Conservation (phyloP, 1,140 invertebrate species). For the Catajapyx aquilonaris region DNA sequence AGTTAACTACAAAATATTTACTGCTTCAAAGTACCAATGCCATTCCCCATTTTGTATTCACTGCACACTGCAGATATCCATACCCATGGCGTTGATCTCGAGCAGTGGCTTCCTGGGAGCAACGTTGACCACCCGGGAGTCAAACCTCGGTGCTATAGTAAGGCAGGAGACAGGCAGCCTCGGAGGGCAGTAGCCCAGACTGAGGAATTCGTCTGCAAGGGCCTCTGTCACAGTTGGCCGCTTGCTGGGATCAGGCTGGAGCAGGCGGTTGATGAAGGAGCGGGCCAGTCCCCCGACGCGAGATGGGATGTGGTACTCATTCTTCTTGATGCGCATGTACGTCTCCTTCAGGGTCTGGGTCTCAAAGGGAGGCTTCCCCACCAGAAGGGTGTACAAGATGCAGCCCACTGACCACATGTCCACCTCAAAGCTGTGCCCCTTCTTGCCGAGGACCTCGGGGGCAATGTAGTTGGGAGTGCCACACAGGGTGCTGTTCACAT, state of each 20-base stretch:
- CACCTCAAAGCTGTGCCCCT: conserved; percentile 42
- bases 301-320: conserved; percentile 35
- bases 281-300: conserved; percentile 24
- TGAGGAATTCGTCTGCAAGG: conserved; percentile 32
- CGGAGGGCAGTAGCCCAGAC: conserved; percentile 53
- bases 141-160: conserved; percentile 72
- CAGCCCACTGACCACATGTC: conserved; percentile 41
- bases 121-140: conserved; percentile 33
- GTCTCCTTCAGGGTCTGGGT: conserved; percentile 36
- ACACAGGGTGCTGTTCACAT: conserved; percentile 31
- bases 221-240: conserved; percentile 33
- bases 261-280: conserved; percentile 28
- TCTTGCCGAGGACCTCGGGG: conserved; percentile 37
- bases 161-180: conserved; percentile 71
- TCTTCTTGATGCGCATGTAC: conserved; percentile 35
- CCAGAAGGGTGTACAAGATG: conserved; percentile 36
- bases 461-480: conserved; percentile 48
- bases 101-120: conserved; percentile 37
- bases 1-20: too few relatives aligned
- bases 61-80: not conserved
- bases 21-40: too few relatives aligned
- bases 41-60: too few relatives aligned
- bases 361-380: conserved; percentile 46
- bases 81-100: conserved; percentile 32
- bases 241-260: conserved; percentile 29